Evolutionary conservation across 1,140 invertebrate genomes (phyloP).

Genomic region (Druon quercuslanigerum): DNA sequence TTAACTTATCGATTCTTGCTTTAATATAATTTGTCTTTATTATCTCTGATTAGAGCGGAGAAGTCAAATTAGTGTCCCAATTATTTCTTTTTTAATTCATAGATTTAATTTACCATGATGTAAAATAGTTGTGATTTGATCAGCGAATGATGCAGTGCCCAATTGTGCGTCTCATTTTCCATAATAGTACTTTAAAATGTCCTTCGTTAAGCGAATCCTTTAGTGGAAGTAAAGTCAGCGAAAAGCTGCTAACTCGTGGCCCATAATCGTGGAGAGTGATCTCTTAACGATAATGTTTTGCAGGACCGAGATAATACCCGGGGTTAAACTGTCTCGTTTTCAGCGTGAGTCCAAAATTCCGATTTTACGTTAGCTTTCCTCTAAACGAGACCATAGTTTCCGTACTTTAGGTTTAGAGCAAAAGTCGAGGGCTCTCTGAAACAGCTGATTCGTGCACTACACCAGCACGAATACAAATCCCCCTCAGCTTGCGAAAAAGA

Average conservation of each 20-base stretch:
- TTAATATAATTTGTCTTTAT: too few species aligned
- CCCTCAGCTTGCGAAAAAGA: not conserved
- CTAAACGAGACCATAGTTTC: slow-evolving; percentile 8
- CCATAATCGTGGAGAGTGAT: slow-evolving; percentile 37
- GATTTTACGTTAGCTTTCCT: slow-evolving; percentile 9
- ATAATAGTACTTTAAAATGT: not conserved
- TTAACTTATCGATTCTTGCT: too few species aligned
- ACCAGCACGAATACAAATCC: not conserved
- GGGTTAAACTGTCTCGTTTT: slow-evolving; percentile 40
- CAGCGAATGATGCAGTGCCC: too few species aligned
- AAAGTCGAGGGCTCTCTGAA: not conserved
- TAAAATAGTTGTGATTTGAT: too few species aligned
- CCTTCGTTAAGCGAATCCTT: not conserved
- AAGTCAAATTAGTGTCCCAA: too few species aligned
- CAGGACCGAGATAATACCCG: slow-evolving; percentile 39
- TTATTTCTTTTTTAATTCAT: too few species aligned
- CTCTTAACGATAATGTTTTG: slow-evolving; percentile 48
- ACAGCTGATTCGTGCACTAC: slow-evolving; percentile 13
- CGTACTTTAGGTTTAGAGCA: not conserved
- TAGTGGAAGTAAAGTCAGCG: slow-evolving; percentile 4
- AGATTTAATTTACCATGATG: too few species aligned
- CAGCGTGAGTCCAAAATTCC: slow-evolving; percentile 22
- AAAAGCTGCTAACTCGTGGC: slow-evolving; percentile 12
- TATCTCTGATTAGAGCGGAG: too few species aligned
- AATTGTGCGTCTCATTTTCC: too few species aligned